A percentile compares a stretch with the other conserved stretches of the same genome.
These are phyloP conservation scores for Saccostrea cuccullata DNA, from an alignment of 1,140 invertebrate genomes.

Conservation along the genomic window DNA sequence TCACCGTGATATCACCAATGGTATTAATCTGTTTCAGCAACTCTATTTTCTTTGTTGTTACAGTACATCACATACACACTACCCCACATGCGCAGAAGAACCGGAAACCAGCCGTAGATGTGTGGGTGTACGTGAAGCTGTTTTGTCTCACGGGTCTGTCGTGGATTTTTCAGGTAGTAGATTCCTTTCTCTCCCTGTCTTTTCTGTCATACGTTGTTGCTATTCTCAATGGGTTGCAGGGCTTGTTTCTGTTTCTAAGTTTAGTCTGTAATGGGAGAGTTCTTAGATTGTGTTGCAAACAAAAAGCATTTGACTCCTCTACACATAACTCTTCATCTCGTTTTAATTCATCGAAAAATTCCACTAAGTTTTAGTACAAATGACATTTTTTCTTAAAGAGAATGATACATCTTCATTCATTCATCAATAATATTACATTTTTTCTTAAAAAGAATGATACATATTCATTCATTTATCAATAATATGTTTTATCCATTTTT, in stretches of 20 bases:
- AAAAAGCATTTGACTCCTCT: background rate
- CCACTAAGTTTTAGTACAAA: background rate
- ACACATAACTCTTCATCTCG: background rate
- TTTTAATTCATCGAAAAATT: background rate
- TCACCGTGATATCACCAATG: conserved; percentile 34
- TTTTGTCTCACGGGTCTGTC: conserved; percentile 38
- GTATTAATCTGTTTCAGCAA: conserved; percentile 40
- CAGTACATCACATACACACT: conserved; percentile 22
- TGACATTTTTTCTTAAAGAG: too few relatives aligned
- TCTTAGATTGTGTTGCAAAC: background rate
- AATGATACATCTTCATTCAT: too few relatives aligned
- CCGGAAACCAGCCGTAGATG: background rate
- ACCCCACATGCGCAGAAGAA: conserved; percentile 40
- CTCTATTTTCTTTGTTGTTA: conserved; percentile 21
- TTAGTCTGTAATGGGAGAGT: conserved; percentile 35
- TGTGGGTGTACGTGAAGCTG: conserved; percentile 38
- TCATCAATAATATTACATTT: too few relatives aligned
- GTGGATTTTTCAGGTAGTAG: conserved; percentile 42
- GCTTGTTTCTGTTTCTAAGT: conserved; percentile 36
- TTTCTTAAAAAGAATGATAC: too few relatives aligned
- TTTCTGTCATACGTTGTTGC: conserved; percentile 22
- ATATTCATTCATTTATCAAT: too few relatives aligned
- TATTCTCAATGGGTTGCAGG: conserved; percentile 39
- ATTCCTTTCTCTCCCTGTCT: conserved; percentile 35
- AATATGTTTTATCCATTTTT: too few relatives aligned